phyloP scores from a whole-genome alignment of 2,113 vertebrate genomes.

The Chlorodrepanis virens region DNA sequence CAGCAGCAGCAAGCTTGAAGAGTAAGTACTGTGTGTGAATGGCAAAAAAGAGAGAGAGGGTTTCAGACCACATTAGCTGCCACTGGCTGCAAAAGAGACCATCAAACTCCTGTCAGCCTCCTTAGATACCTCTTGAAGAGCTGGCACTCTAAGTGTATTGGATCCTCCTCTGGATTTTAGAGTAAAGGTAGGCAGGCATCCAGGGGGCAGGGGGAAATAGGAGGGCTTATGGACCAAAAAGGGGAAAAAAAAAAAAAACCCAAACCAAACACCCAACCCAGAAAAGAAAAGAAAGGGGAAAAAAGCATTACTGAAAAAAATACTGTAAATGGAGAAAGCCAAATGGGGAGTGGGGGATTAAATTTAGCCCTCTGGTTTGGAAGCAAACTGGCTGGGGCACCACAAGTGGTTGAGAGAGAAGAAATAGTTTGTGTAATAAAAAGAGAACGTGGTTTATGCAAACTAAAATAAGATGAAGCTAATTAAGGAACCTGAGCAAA shows the following conservation, averaged over 20 bases:
- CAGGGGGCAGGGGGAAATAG: slow-evolving; percentile 70
- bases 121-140: slow-evolving; percentile 74
- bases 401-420: slow-evolving; percentile 55
- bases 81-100: slow-evolving; percentile 70
- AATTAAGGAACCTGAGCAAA: slow-evolving; percentile 54
- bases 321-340: slow-evolving; percentile 43
- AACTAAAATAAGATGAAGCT: slow-evolving; percentile 53
- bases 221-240: slow-evolving; percentile 48
- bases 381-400: slow-evolving; percentile 30
- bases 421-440: slow-evolving; percentile 45
- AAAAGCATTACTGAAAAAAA: slow-evolving; percentile 3
- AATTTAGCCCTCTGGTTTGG: slow-evolving; percentile 57
- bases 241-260: neutral
- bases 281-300: slow-evolving; percentile 32
- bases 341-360: slow-evolving; percentile 44
- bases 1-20: slow-evolving; percentile 68
- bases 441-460: neutral
- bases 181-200: slow-evolving; percentile 79
- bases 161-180: slow-evolving; percentile 73
- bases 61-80: slow-evolving; percentile 71
- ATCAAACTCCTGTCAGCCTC: slow-evolving; percentile 73
- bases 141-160: slow-evolving; percentile 71
- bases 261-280: neutral
- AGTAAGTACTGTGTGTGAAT: slow-evolving; percentile 63
- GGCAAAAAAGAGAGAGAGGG: slow-evolving; percentile 65